phyloP scores from a whole-genome alignment of 2,113 vertebrate species.

The Varanus komodoensis region DNA sequence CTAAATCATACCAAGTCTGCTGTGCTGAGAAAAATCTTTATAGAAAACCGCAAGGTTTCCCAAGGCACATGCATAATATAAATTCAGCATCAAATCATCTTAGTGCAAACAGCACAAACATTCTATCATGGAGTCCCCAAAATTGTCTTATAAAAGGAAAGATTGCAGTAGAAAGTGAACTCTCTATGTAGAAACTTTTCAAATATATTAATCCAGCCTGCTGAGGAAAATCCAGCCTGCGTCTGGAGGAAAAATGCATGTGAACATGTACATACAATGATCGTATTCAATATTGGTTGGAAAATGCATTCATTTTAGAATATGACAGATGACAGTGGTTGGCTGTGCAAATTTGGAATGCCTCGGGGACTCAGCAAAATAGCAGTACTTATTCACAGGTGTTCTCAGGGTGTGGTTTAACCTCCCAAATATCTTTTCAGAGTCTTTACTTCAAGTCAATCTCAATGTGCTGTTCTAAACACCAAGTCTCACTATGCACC shows the following conservation, averaged over 20 bases:
- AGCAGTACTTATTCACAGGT: constrained; percentile 37
- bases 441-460: background rate
- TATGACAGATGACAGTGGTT: constrained; percentile 70
- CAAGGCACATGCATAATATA: constrained; percentile 82
- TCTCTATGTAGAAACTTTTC: constrained; percentile 53
- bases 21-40: constrained; percentile 84
- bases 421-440: background rate
- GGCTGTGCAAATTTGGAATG: constrained; percentile 62
- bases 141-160: constrained; percentile 77
- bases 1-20: constrained; percentile 84
- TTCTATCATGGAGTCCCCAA: constrained; percentile 77
- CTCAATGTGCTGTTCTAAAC: background rate
- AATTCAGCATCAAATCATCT: constrained; percentile 82
- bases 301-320: constrained; percentile 57
- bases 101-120: constrained; percentile 70
- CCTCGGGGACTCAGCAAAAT: constrained; percentile 48
- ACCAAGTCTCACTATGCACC: background rate
- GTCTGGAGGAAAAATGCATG: constrained; percentile 58
- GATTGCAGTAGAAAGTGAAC: constrained; percentile 73
- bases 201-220: constrained; percentile 67
- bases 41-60: constrained; percentile 79
- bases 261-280: constrained; percentile 70
- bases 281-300: constrained; percentile 67
- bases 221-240: constrained; percentile 53
- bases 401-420: background rate